Evolutionary conservation across 92 coral and sea anemone species (phyloP).

Genomic region (Siderastrea radians): DNA sequence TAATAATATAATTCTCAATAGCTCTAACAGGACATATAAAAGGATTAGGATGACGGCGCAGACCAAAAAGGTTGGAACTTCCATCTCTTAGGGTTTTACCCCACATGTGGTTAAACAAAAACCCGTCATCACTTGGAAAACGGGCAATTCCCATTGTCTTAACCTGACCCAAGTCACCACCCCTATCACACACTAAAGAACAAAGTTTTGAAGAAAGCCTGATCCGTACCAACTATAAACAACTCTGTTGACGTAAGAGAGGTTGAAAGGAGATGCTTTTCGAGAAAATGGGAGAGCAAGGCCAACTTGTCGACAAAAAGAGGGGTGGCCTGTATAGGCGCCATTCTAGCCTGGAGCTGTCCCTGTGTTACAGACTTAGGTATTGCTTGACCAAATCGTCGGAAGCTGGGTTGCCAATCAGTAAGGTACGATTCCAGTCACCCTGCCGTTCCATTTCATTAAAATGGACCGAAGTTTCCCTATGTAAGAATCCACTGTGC

Average conservation of each 20-base stretch:
- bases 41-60: slow-evolving; percentile 57
- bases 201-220: no score
- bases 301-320: slow-evolving; percentile 12
- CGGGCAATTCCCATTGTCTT: no score
- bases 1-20: slow-evolving; percentile 39
- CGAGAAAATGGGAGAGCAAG: background rate
- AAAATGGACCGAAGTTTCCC: slow-evolving; percentile 38
- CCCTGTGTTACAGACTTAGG: background rate
- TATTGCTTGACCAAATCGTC: slow-evolving; percentile 4
- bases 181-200: no score
- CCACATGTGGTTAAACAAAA: no score
- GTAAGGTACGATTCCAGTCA: slow-evolving; percentile 33
- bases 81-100: slow-evolving; percentile 64
- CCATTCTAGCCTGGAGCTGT: background rate
- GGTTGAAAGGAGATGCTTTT: background rate
- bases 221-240: background rate
- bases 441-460: slow-evolving; percentile 7
- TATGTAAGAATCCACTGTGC: slow-evolving; percentile 19
- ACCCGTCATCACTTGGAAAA: no score
- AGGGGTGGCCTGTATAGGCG: slow-evolving; percentile 7
- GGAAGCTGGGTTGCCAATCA: slow-evolving; percentile 30
- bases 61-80: slow-evolving; percentile 42
- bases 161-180: no score
- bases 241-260: background rate
- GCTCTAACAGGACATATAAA: slow-evolving; percentile 43